These are phyloP conservation scores for Pomatostomus ruficeps DNA, from an alignment of 2,113 vertebrate species.

Conservation along the genomic window DNA sequence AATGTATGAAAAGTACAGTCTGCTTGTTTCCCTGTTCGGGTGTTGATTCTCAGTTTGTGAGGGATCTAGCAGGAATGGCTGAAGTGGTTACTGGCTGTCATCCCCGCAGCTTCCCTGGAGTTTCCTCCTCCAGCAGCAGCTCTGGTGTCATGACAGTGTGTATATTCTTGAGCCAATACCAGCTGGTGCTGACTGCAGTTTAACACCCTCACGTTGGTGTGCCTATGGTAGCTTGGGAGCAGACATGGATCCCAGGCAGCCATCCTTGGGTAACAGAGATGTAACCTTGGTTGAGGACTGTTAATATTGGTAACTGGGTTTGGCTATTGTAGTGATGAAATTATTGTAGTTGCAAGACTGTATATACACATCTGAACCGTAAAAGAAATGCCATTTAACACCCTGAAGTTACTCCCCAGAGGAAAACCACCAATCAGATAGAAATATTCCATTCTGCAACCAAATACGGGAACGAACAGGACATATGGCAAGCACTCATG, in stretches of 20 bases:
- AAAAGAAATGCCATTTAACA: conserved; percentile 14
- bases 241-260: neutral
- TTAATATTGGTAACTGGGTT: neutral
- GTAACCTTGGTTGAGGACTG: neutral
- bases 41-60: neutral
- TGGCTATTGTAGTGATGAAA: neutral
- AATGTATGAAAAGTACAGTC: neutral
- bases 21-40: neutral
- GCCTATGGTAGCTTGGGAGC: neutral
- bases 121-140: neutral
- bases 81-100: neutral
- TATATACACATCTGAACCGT: neutral
- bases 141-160: neutral
- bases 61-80: neutral
- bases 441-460: conserved; percentile 16
- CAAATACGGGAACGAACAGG: conserved; percentile 50
- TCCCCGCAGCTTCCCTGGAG: neutral
- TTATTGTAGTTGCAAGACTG: neutral
- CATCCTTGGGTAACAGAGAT: neutral
- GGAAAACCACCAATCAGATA: conserved; percentile 41
- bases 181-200: neutral
- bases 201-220: neutral
- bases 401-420: neutral
- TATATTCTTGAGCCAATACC: neutral
- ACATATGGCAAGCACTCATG: neutral